Evolutionary conservation across 2,888 invertebrate genomes (phyloP).

Genomic region (Athrips mouffetella): DNA sequence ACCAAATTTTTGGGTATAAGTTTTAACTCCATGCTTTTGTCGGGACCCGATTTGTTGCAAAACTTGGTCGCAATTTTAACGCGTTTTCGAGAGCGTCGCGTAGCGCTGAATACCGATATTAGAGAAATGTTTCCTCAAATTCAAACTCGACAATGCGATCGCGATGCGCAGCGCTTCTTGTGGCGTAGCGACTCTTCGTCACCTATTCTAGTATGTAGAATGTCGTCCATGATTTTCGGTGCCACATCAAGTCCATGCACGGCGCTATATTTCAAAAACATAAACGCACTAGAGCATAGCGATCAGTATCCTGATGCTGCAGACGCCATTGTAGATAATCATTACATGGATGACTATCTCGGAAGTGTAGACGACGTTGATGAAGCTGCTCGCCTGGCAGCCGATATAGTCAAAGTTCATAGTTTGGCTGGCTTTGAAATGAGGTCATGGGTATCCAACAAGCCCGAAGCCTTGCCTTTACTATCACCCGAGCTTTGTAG

Average conservation of each 20-base stretch:
- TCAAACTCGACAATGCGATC: background rate
- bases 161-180: background rate
- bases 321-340: background rate
- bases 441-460: background rate
- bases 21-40: constrained; percentile 30
- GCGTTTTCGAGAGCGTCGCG: background rate
- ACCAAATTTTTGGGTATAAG: constrained; percentile 24
- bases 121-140: background rate
- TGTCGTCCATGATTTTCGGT: background rate
- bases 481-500: background rate
- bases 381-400: background rate
- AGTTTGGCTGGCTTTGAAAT: background rate
- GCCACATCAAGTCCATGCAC: background rate
- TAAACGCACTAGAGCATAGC: background rate
- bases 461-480: background rate
- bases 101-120: background rate
- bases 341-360: background rate
- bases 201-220: background rate
- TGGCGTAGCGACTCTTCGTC: background rate
- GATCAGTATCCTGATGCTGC: background rate
- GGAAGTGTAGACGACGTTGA: background rate
- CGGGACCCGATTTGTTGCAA: constrained; percentile 34
- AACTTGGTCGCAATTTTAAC: constrained; percentile 30
- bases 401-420: background rate
- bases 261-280: background rate